Percentiles rank a stretch among this genome's conserved stretches.
phyloP scores from a whole-genome alignment of 1,140 invertebrate species.

The Leptopilina boulardi region DNA sequence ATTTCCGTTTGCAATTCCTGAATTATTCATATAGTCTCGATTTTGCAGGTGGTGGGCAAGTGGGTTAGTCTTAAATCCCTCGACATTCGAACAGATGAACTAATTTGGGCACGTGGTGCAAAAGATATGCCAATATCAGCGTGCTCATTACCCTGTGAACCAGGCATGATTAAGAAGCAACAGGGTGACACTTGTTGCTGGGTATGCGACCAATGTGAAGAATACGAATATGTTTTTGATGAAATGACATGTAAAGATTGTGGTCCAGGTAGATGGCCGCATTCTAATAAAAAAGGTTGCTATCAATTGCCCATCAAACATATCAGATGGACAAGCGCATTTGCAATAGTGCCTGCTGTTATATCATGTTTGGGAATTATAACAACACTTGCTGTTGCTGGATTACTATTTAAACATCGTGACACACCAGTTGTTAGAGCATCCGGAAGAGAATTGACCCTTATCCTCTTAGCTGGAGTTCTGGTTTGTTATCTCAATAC shows the following conservation, averaged over 20 bases:
- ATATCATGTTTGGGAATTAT: slow-evolving; percentile 83
- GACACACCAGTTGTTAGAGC: slow-evolving; percentile 90
- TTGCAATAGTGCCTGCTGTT: slow-evolving; percentile 81
- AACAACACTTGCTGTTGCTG: slow-evolving; percentile 80
- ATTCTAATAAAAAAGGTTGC: slow-evolving; percentile 79
- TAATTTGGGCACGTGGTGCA: slow-evolving; percentile 78
- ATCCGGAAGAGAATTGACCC: slow-evolving; percentile 88
- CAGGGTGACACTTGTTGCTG: slow-evolving; percentile 86
- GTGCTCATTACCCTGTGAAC: slow-evolving; percentile 82
- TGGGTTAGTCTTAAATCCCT: slow-evolving; percentile 78
- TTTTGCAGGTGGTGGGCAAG: slow-evolving; percentile 78
- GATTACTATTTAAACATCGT: slow-evolving; percentile 83
- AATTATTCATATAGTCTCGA: slow-evolving; percentile 15
- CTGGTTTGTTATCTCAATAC: slow-evolving; percentile 81
- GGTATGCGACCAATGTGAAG: slow-evolving; percentile 85
- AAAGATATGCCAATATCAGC: slow-evolving; percentile 79
- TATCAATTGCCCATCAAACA: slow-evolving; percentile 76
- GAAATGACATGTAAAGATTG: slow-evolving; percentile 82
- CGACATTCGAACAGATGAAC: slow-evolving; percentile 77
- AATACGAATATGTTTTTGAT: slow-evolving; percentile 82
- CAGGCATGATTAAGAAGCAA: slow-evolving; percentile 85
- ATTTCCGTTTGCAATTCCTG: slow-evolving; percentile 19
- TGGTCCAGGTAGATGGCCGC: slow-evolving; percentile 80
- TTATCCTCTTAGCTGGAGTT: slow-evolving; percentile 83
- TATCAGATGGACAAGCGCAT: slow-evolving; percentile 79